Evolutionary conservation across 1,140 invertebrate genomes (phyloP).

Genomic region (Formica selysi): DNA sequence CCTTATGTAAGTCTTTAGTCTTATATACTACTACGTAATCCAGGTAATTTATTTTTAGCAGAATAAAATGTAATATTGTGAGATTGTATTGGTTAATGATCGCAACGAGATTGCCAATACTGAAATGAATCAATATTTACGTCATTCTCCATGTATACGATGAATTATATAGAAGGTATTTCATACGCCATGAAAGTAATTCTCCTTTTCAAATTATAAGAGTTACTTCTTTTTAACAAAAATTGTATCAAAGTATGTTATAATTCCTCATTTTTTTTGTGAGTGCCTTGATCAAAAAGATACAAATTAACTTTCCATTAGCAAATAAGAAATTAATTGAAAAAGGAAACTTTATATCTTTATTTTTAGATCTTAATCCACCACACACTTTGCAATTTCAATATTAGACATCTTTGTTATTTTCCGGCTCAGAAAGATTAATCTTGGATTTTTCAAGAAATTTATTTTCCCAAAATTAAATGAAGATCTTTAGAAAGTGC

Average conservation of each 20-base stretch:
- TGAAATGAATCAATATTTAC: constrained; percentile 28
- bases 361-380: not conserved
- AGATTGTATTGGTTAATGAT: constrained; percentile 13
- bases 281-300: not conserved
- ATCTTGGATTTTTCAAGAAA: not conserved
- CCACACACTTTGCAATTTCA: not conserved
- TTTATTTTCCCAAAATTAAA: not conserved
- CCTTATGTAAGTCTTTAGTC: constrained; percentile 40
- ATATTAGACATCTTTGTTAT: not conserved
- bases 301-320: not conserved
- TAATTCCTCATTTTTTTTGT: not conserved
- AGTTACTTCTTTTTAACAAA: not conserved
- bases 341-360: not conserved
- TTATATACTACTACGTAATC: constrained; percentile 22
- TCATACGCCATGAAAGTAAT: not conserved
- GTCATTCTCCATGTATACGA: not conserved
- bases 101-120: not conserved
- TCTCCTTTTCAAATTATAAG: not conserved
- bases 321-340: not conserved
- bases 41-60: constrained; percentile 28
- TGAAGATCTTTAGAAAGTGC: too few species aligned
- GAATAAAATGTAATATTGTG: constrained; percentile 34
- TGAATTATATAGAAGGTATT: constrained; percentile 8
- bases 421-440: not conserved
- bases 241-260: not conserved